Base-by-base conservation (phyloP, 2,113 vertebrate species). In the Lontra canadensis region DNA sequence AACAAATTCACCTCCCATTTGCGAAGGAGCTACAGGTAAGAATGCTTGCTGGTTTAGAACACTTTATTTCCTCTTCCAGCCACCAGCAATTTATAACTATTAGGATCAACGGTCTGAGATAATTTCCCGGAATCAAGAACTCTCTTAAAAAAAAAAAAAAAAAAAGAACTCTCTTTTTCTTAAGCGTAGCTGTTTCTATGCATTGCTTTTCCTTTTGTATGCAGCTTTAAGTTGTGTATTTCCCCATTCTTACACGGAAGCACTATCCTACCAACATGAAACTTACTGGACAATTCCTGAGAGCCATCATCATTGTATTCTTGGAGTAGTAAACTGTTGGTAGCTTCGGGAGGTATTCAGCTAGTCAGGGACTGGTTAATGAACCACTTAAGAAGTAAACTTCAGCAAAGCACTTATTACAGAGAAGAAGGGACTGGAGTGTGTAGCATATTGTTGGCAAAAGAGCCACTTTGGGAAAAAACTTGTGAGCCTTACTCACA, bases 381-480 rank as follows among this genome's bases (percentile, higher is more conserved):
- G 57, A 89, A 88, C 23, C 20, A 21, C 29, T 81, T 88, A 65
- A 29, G 59, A 52, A 67, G 17, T 85, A 42, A n/a, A 83, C 34
- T 39, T 83, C 61, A 71, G 55, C 39, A 93, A 94, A 84, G 36
- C n/a, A 74, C 78, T 59, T 36, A 49, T 5, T 88, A 47, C 0
- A 0, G 3, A 39, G 12, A 74, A 49, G 42, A 73, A 93, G 9
- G 8, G n/a, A 71, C 47, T 25, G 13, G 42, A 13, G 12, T 49
- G 59, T 73, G 18, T 61, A 23, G n/a, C 15, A 76, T 92, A 74
- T 73, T 65, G 31, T 57, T 83, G 52, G 61, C 52, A 25, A 84
- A 88, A 90, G 39, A 92, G 21, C 61, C 57, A 94, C 49, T 71
- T 63, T 34, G 26, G 81, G 93, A 95, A 79, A 74, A 93, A 73